Base-by-base conservation (phyloP, 2,888 invertebrate species). In the Miltochrista miniata region DNA sequence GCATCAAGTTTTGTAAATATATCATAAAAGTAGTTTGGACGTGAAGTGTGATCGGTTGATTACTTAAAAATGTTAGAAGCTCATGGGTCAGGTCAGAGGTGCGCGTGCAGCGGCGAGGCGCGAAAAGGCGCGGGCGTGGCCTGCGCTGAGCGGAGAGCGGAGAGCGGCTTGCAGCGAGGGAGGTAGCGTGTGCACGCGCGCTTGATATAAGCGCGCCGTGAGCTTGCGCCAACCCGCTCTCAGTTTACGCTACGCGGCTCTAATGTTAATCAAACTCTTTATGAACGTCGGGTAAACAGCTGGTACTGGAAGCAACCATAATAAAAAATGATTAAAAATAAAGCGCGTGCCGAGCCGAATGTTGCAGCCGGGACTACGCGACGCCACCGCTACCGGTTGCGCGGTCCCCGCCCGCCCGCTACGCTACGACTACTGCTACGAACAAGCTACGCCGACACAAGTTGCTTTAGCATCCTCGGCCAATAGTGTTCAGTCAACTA, bases 211-310 rank as follows among this genome's bases (percentile, higher is more conserved):
- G 60, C 64, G 56, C 62, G 62, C 55, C 61, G 68, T 64, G 68
- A 70, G 71, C 69, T 59, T 55, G 56, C 68, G 65, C 68, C 68
- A 51, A 65, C 70, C 71, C 78, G 70, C 73, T 70, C 74, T 70
- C 76, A 64, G 67, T 69, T 74, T 76, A 80, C 73, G 76, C 72
- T 76, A 83, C 76, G 79, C 79, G 79, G 75, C 73, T 79, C 70
- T 83, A 81, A 83, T 65, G 76, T 72, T 78, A 78, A 81, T 74
- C 65, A 76, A 81, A 79, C 75, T 75, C 71, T 86, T 92, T 93
- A 93, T 79, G 92, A 90, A 91, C 93, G 93, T 88, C 93, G 93
- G 89, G 93, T 92, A 92, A 93, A 93, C 90, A 93, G 93, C 92
- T 93, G 93, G 86, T 93, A 93, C 93, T 94, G 93, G 82, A 93